Conservation (phyloP, 2,113 vertebrate species). For the Raphicerus campestris region DNA sequence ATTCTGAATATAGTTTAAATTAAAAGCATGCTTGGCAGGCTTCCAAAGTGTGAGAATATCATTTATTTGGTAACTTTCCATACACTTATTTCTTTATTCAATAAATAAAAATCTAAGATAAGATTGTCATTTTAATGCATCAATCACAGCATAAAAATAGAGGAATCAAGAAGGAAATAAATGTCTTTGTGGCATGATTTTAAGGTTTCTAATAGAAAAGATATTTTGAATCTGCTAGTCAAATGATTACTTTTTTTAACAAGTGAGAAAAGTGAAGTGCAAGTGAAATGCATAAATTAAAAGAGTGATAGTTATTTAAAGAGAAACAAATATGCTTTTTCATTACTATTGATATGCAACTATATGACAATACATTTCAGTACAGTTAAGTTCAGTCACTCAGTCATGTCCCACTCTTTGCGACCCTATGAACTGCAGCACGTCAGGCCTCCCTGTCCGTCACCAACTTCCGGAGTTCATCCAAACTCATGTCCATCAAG, state of each 20-base stretch:
- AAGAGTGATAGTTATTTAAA: background rate
- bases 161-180: background rate
- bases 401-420: too few species aligned
- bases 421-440: too few species aligned
- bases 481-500: too few species aligned
- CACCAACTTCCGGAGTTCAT: too few species aligned
- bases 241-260: background rate
- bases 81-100: constrained; percentile 31
- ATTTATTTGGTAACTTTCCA: constrained; percentile 45
- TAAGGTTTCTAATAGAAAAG: background rate
- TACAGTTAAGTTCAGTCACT: too few species aligned
- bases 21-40: constrained; percentile 59
- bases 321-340: background rate
- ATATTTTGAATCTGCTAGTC: background rate
- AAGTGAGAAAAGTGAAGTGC: background rate
- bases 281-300: background rate
- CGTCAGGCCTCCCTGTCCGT: too few species aligned
- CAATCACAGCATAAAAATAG: background rate
- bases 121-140: constrained; percentile 52
- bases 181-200: background rate
- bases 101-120: constrained; percentile 63
- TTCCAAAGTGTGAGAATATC: constrained; percentile 45
- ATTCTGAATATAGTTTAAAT: constrained; percentile 42
- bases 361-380: background rate
- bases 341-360: background rate